Percentiles rank a stretch among this genome's conserved stretches.
These are phyloP conservation scores for Dendrocopos noguchii DNA, from an alignment of 2,113 vertebrate species.

Conservation along the genomic window DNA sequence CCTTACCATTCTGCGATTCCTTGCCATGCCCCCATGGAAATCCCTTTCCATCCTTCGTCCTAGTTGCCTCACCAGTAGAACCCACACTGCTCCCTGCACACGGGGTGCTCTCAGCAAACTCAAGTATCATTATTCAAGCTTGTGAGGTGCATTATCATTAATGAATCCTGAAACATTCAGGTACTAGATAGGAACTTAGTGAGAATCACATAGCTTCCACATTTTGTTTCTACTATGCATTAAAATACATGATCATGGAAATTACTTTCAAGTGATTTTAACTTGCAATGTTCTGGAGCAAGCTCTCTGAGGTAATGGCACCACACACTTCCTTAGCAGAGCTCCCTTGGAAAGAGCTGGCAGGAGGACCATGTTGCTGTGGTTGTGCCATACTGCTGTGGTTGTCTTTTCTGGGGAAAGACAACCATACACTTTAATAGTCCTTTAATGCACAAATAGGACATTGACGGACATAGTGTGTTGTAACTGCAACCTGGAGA, in stretches of 20 bases:
- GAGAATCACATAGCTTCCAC: not conserved
- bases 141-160: no score
- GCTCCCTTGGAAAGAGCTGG: not conserved
- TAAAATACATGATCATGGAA: not conserved
- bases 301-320: not conserved
- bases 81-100: no score
- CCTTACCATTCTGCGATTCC: no score
- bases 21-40: no score
- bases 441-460: not conserved
- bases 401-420: not conserved
- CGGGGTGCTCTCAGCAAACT: no score
- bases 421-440: not conserved
- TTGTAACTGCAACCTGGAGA: not conserved
- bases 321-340: not conserved
- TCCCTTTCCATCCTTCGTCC: no score
- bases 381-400: not conserved
- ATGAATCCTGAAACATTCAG: not conserved
- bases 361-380: not conserved
- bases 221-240: not conserved
- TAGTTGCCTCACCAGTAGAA: no score
- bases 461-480: not conserved
- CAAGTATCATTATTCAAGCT: no score
- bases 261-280: not conserved
- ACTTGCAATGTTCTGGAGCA: not conserved
- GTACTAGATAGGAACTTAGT: not conserved